phyloP scores from a whole-genome alignment of 92 coral and sea anemone genomes.

The Montipora capitata region DNA sequence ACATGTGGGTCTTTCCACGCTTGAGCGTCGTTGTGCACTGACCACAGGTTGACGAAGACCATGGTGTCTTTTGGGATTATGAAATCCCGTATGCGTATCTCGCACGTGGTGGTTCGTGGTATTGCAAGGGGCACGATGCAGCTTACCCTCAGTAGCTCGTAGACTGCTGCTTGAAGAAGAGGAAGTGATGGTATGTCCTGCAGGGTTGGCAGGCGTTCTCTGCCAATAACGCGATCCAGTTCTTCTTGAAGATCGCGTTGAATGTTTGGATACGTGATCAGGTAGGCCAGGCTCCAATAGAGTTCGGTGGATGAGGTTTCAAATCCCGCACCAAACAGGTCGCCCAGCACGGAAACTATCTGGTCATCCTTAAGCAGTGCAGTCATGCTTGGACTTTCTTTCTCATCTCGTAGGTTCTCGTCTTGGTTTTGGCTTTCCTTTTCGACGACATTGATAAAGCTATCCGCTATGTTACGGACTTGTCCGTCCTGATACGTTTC shows the following conservation, averaged over 20 bases:
- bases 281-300: slow-evolving; percentile 79
- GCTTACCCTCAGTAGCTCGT: slow-evolving; percentile 76
- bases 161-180: slow-evolving; percentile 45
- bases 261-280: slow-evolving; percentile 67
- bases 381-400: slow-evolving; percentile 5
- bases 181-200: slow-evolving; percentile 74
- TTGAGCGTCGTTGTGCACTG: slow-evolving; percentile 14
- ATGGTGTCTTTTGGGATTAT: slow-evolving; percentile 30
- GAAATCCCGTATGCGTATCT: slow-evolving; percentile 30
- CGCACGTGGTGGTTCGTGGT: slow-evolving; percentile 83
- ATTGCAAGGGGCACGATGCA: slow-evolving; percentile 72
- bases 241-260: slow-evolving; percentile 78
- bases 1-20: slow-evolving; percentile 63
- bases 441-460: slow-evolving; percentile 58
- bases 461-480: slow-evolving; percentile 84
- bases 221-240: slow-evolving; percentile 75
- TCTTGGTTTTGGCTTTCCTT: slow-evolving; percentile 1
- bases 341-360: slow-evolving; percentile 53
- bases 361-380: slow-evolving; percentile 46
- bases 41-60: slow-evolving; percentile 48
- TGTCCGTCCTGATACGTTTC: slow-evolving; percentile 63
- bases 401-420: not conserved
- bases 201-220: slow-evolving; percentile 64
- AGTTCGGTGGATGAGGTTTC: slow-evolving; percentile 72
- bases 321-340: slow-evolving; percentile 83